phyloP scores from a whole-genome alignment of 2,888 invertebrate species.

The Horisme vitalbata region DNA sequence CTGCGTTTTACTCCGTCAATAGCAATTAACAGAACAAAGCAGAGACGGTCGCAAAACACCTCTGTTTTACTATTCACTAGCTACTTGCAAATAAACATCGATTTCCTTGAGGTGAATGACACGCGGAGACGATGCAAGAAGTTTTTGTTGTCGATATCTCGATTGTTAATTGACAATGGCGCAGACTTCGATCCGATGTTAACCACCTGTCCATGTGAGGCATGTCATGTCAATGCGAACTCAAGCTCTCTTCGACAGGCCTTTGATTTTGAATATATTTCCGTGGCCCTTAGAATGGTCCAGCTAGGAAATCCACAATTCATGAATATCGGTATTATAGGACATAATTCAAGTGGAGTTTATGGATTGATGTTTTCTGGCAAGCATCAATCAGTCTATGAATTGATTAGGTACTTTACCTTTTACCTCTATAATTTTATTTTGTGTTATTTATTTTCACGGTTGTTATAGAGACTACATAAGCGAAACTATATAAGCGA shows the following conservation, averaged over 20 bases:
- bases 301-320: not conserved
- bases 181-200: constrained; percentile 40
- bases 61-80: constrained; percentile 23
- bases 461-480: too few relatives aligned
- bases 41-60: constrained; percentile 35
- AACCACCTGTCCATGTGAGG: constrained; percentile 30
- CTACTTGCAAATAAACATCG: constrained; percentile 46
- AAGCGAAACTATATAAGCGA: too few relatives aligned
- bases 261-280: constrained; percentile 15
- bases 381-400: too few relatives aligned
- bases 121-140: constrained; percentile 33
- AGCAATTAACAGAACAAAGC: constrained; percentile 31
- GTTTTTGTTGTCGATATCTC: constrained; percentile 52
- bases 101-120: constrained; percentile 66
- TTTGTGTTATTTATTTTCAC: too few relatives aligned
- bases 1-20: constrained; percentile 12
- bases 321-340: constrained; percentile 4
- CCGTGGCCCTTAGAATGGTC: too few relatives aligned
- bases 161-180: constrained; percentile 54
- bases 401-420: too few relatives aligned
- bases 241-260: constrained; percentile 17
- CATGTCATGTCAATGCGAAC: constrained; percentile 15
- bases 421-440: too few relatives aligned
- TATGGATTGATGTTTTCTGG: too few relatives aligned
- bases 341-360: too few relatives aligned